phyloP scores from a whole-genome alignment of 1,140 invertebrate species.

The Ctenoplectra terminalis region DNA sequence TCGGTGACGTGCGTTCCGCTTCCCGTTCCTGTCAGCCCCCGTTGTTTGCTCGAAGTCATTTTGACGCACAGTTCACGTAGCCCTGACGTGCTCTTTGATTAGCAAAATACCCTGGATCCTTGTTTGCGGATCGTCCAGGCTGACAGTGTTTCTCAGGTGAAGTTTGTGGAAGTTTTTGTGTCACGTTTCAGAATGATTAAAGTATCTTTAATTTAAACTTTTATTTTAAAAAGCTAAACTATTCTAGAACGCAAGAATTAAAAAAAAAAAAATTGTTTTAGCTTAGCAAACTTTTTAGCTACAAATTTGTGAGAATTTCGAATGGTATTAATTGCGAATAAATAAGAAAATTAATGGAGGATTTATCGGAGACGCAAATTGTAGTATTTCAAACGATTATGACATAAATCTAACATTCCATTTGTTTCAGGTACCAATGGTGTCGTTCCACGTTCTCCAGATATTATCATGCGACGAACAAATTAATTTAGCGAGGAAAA shows the following conservation, averaged over 20 bases:
- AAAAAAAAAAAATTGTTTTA: no score
- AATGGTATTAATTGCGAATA: no score
- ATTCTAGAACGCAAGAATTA: no score
- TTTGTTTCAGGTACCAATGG: conserved; percentile 22
- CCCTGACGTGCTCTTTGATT: conserved; percentile 44
- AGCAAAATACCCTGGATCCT: conserved; percentile 38
- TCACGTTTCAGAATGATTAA: no score
- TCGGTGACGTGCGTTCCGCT: conserved; percentile 63
- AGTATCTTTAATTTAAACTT: no score
- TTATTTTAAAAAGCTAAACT: conserved; percentile 21
- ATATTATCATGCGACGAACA: neutral
- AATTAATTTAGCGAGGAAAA: conserved; percentile 41
- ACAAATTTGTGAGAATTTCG: no score
- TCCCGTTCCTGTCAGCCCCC: conserved; percentile 39
- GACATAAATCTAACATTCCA: neutral
- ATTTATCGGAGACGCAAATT: neutral
- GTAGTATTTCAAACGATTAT: neutral
- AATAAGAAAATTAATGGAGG: no score
- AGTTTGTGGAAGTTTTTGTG: no score
- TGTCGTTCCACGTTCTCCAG: neutral
- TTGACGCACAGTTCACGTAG: conserved; percentile 37
- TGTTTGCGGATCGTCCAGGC: neutral
- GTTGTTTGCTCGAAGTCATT: conserved; percentile 46
- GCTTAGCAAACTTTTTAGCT: no score
- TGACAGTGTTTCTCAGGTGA: neutral